Percentiles rank a stretch among this genome's conserved stretches.
Conservation (phyloP, 2,797 vertebrate genomes). For the Mus spretus region DNA sequence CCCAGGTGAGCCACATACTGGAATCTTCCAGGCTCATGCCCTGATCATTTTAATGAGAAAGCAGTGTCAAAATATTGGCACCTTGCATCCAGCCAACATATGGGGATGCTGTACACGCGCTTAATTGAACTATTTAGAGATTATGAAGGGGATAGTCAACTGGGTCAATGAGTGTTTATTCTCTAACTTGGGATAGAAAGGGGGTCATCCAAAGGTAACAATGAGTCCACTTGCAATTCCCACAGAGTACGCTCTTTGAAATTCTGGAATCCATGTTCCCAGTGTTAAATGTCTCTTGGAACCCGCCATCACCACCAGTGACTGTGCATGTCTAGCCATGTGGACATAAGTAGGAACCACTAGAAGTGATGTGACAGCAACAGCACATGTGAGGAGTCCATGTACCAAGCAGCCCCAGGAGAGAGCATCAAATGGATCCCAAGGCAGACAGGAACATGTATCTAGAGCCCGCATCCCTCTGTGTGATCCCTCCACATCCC, state of each 20-base stretch:
- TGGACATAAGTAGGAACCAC: not conserved
- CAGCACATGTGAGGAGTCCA: not conserved
- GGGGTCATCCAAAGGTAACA: conserved; percentile 65
- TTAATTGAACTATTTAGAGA: conserved; percentile 78
- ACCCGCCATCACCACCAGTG: not conserved
- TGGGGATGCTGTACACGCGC: conserved; percentile 58
- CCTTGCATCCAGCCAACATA: conserved; percentile 71
- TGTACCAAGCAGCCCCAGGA: not conserved
- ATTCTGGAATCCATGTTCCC: not conserved
- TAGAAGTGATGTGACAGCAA: not conserved
- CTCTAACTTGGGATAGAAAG: conserved; percentile 56
- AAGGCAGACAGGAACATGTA: not conserved
- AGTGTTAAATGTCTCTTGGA: not conserved
- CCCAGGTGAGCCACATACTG: conserved; percentile 68
- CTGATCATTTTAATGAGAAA: conserved; percentile 79
- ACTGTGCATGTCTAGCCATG: not conserved
- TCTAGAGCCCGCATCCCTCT: not conserved
- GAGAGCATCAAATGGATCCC: not conserved
- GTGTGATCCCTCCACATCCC: not conserved
- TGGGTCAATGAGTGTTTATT: conserved; percentile 56
- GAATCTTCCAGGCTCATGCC: conserved; percentile 76
- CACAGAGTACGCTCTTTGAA: conserved; percentile 50
- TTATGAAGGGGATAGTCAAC: conserved; percentile 68
- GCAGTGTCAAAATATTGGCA: conserved; percentile 71
- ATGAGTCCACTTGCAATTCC: conserved; percentile 12